These are phyloP conservation scores for Dasyprocta punctata DNA, from an alignment of 2,113 vertebrate species.

Conservation along the genomic window DNA sequence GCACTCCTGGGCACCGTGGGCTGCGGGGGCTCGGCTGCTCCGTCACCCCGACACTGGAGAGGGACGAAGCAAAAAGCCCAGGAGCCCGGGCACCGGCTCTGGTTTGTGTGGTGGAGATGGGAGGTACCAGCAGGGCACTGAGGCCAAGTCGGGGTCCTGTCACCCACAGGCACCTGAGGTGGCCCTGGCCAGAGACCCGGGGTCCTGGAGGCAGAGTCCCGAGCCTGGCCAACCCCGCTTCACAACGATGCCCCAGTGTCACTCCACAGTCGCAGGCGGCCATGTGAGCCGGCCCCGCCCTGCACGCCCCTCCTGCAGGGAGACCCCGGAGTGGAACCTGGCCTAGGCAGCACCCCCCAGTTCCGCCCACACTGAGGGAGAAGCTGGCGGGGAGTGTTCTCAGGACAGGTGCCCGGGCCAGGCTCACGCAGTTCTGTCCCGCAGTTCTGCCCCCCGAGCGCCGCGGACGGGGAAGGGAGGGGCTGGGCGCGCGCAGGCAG, in stretches of 20 bases:
- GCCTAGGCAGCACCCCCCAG: not conserved
- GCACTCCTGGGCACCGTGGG: rapidly evolving
- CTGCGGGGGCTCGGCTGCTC: not conserved
- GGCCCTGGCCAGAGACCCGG: not conserved
- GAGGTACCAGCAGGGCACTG: no score
- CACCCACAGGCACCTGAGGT: not conserved
- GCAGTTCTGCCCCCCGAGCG: not conserved
- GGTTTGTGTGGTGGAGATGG: no score
- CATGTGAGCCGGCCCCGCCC: not conserved
- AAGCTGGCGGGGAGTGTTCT: not conserved
- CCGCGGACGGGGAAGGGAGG: not conserved
- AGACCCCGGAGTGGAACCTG: no score
- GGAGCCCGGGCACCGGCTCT: not conserved
- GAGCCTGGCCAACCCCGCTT: not conserved
- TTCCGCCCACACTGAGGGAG: not conserved
- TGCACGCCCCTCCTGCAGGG: not conserved
- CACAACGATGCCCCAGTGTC: not conserved
- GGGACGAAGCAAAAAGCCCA: not conserved
- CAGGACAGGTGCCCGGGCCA: not conserved
- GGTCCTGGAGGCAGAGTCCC: no score
- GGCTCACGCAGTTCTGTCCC: not conserved
- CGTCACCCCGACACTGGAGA: not conserved
- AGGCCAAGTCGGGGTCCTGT: no score
- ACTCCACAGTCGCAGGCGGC: not conserved
- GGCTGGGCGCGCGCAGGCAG: constrained; percentile 16